phyloP scores from a whole-genome alignment of 2,113 vertebrate species.

The Channa argus region DNA sequence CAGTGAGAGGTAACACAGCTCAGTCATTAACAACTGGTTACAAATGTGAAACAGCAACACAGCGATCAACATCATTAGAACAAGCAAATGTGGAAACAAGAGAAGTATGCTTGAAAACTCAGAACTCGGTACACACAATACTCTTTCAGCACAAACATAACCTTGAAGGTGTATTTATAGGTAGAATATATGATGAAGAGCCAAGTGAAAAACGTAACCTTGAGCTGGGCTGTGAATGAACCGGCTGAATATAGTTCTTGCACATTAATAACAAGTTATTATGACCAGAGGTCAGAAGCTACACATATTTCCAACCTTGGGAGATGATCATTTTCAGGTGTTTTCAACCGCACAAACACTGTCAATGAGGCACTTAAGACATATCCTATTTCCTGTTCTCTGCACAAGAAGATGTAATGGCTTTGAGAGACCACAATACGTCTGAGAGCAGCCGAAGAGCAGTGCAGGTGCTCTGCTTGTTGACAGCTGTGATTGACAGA shows the following conservation, averaged over 20 bases:
- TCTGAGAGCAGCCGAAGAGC: background rate
- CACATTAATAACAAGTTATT: background rate
- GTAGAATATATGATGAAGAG: background rate
- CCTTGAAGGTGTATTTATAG: background rate
- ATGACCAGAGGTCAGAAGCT: background rate
- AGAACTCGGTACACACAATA: background rate
- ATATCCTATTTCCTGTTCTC: background rate
- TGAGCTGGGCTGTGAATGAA: background rate
- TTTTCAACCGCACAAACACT: background rate
- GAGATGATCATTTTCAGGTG: constrained; percentile 12
- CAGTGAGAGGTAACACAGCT: constrained; percentile 20
- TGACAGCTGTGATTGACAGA: constrained; percentile 66
- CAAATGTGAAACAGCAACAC: background rate
- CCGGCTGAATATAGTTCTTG: background rate
- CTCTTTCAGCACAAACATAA: background rate
- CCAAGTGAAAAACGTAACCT: background rate
- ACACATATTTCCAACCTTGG: background rate
- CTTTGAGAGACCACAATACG: background rate
- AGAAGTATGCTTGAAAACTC: background rate
- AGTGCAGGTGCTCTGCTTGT: background rate
- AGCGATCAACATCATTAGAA: background rate
- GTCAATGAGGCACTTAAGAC: background rate
- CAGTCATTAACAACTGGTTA: background rate
- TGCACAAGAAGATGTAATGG: background rate
- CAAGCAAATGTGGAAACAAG: background rate